These are phyloP conservation scores for Camelus dromedarius DNA, from an alignment of 2,113 vertebrate genomes.

Conservation along the genomic window DNA sequence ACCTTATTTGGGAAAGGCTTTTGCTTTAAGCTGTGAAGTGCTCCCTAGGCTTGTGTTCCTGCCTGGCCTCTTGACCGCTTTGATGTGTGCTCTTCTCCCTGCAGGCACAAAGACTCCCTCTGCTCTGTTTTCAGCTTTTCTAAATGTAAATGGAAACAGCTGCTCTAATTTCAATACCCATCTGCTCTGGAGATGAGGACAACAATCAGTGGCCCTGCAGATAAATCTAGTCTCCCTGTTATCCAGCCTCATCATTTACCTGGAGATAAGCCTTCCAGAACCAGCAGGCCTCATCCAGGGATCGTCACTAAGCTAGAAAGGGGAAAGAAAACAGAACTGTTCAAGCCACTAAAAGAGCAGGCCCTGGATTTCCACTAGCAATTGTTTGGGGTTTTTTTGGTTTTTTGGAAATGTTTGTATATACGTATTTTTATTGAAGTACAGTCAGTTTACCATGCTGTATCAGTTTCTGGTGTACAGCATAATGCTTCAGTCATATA, in stretches of 20 bases:
- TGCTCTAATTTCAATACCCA: slow-evolving; percentile 56
- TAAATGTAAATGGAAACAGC: slow-evolving; percentile 48
- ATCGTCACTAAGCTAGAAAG: not conserved
- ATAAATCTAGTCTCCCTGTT: not conserved
- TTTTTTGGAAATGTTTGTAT: no score
- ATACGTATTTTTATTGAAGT: no score
- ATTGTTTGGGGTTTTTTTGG: not conserved
- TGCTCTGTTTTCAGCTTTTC: slow-evolving; percentile 7
- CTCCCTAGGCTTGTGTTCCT: fast-evolving
- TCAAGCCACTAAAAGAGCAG: not conserved
- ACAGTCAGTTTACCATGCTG: no score
- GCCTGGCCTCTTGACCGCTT: not conserved
- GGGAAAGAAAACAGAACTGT: not conserved
- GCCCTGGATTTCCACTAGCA: not conserved
- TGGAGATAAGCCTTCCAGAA: not conserved
- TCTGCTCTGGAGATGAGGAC: not conserved
- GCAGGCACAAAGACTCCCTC: not conserved
- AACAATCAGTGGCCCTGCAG: not conserved
- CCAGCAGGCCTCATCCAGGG: not conserved
- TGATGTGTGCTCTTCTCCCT: slow-evolving; percentile 15
- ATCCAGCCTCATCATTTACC: not conserved
- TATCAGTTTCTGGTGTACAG: no score
- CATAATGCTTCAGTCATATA: no score
- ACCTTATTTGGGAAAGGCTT: not conserved
- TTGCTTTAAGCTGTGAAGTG: not conserved